These are phyloP conservation scores for Dipodomys ordii DNA, from an alignment of 2,113 vertebrate species.

Conservation along the genomic window DNA sequence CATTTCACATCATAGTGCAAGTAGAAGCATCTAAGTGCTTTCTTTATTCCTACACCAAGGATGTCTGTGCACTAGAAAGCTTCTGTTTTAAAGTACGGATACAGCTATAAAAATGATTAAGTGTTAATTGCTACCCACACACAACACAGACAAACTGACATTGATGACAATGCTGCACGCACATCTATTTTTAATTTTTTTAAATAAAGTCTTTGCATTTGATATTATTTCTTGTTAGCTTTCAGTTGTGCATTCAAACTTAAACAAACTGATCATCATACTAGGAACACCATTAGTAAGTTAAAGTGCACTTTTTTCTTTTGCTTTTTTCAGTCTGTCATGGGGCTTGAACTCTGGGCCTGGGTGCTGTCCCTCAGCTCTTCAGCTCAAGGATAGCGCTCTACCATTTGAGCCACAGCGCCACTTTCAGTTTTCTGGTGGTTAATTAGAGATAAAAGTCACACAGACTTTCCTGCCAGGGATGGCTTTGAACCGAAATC, in stretches of 20 bases:
- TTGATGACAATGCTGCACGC: not conserved
- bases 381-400: too few relatives aligned
- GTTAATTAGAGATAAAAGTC: too few relatives aligned
- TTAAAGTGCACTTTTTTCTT: too few relatives aligned
- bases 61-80: not conserved
- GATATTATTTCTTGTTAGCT: not conserved
- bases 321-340: too few relatives aligned
- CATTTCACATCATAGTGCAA: not conserved
- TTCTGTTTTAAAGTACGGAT: not conserved
- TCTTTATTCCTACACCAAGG: not conserved
- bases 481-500: too few relatives aligned
- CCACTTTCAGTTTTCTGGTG: too few relatives aligned
- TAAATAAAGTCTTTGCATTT: constrained; percentile 2
- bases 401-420: too few relatives aligned
- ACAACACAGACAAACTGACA: not conserved
- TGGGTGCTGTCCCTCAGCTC: too few relatives aligned
- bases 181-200: not conserved
- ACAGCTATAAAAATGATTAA: not conserved
- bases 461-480: too few relatives aligned
- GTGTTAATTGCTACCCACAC: not conserved
- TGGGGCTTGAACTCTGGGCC: too few relatives aligned
- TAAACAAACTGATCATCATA: not conserved
- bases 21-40: not conserved
- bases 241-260: not conserved
- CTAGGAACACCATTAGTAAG: not conserved